Percentiles rank a stretch among this genome's conserved stretches.
Conservation (phyloP, 2,888 invertebrate species). For the Heteropelma amictum region DNA sequence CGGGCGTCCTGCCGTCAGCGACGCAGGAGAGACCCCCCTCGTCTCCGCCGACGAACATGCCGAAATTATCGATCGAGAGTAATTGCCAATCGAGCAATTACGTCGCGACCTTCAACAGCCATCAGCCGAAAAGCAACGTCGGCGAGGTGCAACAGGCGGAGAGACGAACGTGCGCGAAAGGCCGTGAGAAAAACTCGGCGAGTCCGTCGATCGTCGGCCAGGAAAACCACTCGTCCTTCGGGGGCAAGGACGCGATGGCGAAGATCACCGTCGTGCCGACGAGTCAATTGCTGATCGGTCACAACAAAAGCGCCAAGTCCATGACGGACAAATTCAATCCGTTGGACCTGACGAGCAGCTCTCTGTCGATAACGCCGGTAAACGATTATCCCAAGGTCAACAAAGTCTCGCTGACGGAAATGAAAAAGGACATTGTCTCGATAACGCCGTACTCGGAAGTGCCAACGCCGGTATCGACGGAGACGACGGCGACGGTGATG, state of each 20-base stretch:
- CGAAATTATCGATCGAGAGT: conserved; percentile 61
- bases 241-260: conserved; percentile 62
- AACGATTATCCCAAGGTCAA: conserved; percentile 69
- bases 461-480: neutral
- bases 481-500: neutral
- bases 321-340: conserved; percentile 70
- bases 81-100: conserved; percentile 21
- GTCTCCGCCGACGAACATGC: conserved; percentile 48
- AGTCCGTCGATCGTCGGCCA: conserved; percentile 51
- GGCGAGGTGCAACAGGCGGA: neutral
- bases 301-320: conserved; percentile 63
- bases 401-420: conserved; percentile 62
- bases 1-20: conserved; percentile 27
- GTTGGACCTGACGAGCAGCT: conserved; percentile 71
- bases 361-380: conserved; percentile 74
- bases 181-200: conserved; percentile 62
- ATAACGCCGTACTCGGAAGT: conserved; percentile 71
- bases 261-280: conserved; percentile 72
- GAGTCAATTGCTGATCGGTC: conserved; percentile 70
- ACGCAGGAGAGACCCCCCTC: conserved; percentile 51
- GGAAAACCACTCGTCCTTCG: conserved; percentile 53
- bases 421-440: conserved; percentile 72
- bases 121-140: conserved; percentile 60
- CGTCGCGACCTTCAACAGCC: conserved; percentile 22
- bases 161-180: conserved; percentile 1